Conservation (phyloP, 2,113 vertebrate genomes). For the Thunnus thynnus region DNA sequence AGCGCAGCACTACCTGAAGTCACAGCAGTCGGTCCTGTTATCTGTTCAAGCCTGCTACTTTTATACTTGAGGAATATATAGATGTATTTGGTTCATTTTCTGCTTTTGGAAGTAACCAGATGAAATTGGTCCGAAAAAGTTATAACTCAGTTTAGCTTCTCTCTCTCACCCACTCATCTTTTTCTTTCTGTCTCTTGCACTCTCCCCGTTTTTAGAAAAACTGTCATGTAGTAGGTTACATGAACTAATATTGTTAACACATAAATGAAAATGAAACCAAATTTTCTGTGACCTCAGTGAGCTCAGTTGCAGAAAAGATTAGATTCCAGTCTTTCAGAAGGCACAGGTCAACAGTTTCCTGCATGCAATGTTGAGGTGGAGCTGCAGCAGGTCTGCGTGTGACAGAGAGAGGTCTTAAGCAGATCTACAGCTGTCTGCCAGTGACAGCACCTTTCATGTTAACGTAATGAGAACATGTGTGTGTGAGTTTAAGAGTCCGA, state of each 20-base stretch:
- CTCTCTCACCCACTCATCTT: conserved; percentile 28
- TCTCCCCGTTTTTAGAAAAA: neutral
- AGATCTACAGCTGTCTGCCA: conserved; percentile 27
- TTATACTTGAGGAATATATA: no score
- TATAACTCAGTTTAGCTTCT: conserved; percentile 3
- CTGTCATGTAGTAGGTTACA: neutral
- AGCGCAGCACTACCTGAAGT: neutral
- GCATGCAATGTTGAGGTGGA: neutral
- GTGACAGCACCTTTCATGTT: conserved; percentile 34
- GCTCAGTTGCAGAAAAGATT: no score
- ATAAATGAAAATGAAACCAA: no score
- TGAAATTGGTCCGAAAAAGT: neutral
- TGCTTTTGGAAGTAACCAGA: neutral
- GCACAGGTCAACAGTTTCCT: neutral
- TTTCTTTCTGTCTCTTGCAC: neutral
- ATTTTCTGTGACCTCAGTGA: no score
- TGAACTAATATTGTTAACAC: neutral
- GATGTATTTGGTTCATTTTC: neutral
- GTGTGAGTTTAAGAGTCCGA: conserved; percentile 13
- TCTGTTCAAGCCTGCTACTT: neutral
- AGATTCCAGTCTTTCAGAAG: no score
- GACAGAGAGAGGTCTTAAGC: conserved; percentile 15
- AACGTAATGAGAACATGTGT: conserved; percentile 6
- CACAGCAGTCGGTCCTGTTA: neutral
- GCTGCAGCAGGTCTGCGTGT: conserved; percentile 34